Evolutionary conservation across 2,888 invertebrate genomes (phyloP).

Genomic region (Lasioglossum calceatum): DNA sequence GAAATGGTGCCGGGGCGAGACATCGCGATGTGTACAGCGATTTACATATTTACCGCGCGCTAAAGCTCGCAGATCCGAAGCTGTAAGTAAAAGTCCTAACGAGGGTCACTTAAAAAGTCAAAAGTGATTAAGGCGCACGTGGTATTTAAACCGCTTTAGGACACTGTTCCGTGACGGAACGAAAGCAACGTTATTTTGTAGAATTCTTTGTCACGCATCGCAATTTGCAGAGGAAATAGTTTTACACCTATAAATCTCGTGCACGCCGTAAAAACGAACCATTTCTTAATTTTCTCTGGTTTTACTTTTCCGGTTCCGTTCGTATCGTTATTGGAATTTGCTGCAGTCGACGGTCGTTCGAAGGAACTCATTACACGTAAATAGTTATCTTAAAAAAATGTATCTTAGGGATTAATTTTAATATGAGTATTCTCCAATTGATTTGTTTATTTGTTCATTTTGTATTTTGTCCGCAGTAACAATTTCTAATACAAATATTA

Average conservation of each 20-base stretch:
- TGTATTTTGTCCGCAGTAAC: neutral
- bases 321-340: neutral
- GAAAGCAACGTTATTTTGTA: constrained; percentile 14
- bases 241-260: constrained; percentile 18
- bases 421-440: neutral
- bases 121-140: constrained; percentile 54
- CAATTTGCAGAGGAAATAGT: constrained; percentile 22
- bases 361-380: neutral
- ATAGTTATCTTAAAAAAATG: neutral
- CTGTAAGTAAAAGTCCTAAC: constrained; percentile 45
- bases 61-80: constrained; percentile 36
- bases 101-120: constrained; percentile 55
- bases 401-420: neutral
- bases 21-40: constrained; percentile 57
- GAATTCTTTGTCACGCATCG: constrained; percentile 52
- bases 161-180: constrained; percentile 33
- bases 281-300: constrained; percentile 3
- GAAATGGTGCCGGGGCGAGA: constrained; percentile 72
- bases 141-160: constrained; percentile 46
- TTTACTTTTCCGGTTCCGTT: neutral
- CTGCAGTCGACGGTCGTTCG: neutral
- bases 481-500: neutral
- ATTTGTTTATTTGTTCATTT: neutral
- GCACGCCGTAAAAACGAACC: neutral
- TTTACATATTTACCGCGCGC: constrained; percentile 43